Base-by-base conservation (phyloP, 2,888 invertebrate genomes). In the Cephus spinipes region DNA sequence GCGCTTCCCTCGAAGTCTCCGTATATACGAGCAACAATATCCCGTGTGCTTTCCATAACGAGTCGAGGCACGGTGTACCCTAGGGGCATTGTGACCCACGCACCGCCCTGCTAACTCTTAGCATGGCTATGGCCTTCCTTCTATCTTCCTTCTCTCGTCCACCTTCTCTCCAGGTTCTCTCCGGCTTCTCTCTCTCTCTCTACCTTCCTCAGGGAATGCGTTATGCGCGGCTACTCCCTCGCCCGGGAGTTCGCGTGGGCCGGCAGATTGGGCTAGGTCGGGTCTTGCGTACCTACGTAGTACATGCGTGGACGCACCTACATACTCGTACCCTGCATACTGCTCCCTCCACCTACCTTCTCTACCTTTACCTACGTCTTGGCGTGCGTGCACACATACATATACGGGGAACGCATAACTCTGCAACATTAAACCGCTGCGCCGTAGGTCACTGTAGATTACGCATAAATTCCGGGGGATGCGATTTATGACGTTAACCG, bases 61-160 rank as follows among this genome's bases (percentile, higher is more conserved):
- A 89, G 88, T 87, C 86, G 84, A 78, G 82, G 83, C 80, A 80
- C 78, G 81, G 78, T 78, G 82, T 85, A 81, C 83, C 88, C 87
- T 79, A 80, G 79, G 86, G 89, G 85, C 87, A 88, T 88, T 89
- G 87, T 89, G 89, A 90, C 89, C 90, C 89, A 90, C 89, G 89
- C 90, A 89, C 82, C 87, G 87, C 87, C 85, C 87, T 87, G 85
- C 85, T 86, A 87, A 89, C 87, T 89, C 88, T 87, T 83, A 81
- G 79, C 80, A 69, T 80, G 80, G 80, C 76, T 79, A 79, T 79
- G 83, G 81, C 82, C 77, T 83, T 77, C 82, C 81, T 81, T 71
- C 75, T 81, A 79, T 81, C 83, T 83, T 83, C 81, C 84, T 85
- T 81, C 83, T 84, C 79, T 80, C 83, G 80, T 80, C 77, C 77